phyloP scores from a whole-genome alignment of 2,888 invertebrate species.

The Blomia tropicalis region DNA sequence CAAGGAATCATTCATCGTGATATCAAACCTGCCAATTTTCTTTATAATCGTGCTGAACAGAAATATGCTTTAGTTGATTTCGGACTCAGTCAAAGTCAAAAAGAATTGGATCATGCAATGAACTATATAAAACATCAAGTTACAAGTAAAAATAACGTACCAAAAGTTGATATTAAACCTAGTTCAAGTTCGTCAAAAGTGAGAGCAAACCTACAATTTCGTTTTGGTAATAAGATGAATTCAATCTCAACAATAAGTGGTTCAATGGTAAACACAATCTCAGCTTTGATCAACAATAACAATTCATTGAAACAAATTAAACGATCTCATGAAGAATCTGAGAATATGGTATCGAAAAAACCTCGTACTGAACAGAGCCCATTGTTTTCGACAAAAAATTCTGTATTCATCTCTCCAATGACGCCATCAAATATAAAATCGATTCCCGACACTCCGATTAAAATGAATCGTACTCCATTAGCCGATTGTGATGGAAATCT shows the following conservation, averaged over 20 bases:
- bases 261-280: no score
- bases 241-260: no score
- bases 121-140: not conserved
- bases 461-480: not conserved
- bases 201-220: not conserved
- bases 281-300: no score
- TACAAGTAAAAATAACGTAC: not conserved
- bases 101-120: conserved; percentile 20
- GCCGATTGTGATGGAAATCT: not conserved
- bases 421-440: not conserved
- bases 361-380: not conserved
- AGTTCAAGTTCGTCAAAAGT: not conserved
- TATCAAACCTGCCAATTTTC: conserved; percentile 77
- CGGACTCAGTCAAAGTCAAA: conserved; percentile 56
- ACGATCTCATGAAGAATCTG: not conserved
- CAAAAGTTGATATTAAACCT: no score
- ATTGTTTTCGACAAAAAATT: no score
- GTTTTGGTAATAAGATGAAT: no score
- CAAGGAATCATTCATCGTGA: conserved; percentile 74
- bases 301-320: not conserved
- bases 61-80: conserved; percentile 62
- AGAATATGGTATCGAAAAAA: not conserved
- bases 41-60: conserved; percentile 51
- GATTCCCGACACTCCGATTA: not conserved
- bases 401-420: not conserved